A percentile compares a stretch with the other conserved stretches of the same genome.
These are phyloP conservation scores for Hippolais icterina DNA, from an alignment of 2,113 vertebrate species.

Conservation along the genomic window DNA sequence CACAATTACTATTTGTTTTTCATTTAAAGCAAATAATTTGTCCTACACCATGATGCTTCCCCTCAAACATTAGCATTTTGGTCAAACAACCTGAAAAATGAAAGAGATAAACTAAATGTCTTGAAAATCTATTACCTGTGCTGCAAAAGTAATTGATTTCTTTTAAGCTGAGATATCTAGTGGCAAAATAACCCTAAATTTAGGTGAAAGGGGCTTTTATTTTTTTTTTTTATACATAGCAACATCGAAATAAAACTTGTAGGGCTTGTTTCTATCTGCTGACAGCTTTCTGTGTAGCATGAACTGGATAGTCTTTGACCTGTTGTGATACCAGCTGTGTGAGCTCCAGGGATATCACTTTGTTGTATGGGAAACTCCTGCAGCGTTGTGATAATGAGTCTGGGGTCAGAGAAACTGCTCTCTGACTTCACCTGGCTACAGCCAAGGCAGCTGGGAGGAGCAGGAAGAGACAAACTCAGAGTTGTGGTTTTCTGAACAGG, in stretches of 20 bases:
- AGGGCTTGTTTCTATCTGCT: background rate
- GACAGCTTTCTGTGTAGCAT: background rate
- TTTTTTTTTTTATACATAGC: background rate
- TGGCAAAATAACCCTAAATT: background rate
- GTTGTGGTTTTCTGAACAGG: background rate
- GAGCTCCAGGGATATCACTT: background rate
- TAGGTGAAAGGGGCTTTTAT: background rate
- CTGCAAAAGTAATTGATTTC: background rate
- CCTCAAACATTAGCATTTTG: constrained; percentile 9
- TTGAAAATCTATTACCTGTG: background rate
- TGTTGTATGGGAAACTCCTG: background rate
- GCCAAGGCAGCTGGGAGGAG: background rate
- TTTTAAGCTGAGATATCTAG: background rate
- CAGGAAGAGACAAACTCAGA: background rate
- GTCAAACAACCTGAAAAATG: constrained; percentile 27
- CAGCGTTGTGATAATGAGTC: background rate
- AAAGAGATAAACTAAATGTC: constrained; percentile 34
- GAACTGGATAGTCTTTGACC: background rate
- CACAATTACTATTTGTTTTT: constrained; percentile 57
- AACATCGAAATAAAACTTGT: background rate
- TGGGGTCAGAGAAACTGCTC: background rate
- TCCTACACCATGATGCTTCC: constrained; percentile 10
- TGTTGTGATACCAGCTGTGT: background rate
- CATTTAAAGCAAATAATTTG: constrained; percentile 49
- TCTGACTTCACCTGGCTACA: background rate